Conservation (phyloP, 2,113 vertebrate species). For the Arothron firmamentum region DNA sequence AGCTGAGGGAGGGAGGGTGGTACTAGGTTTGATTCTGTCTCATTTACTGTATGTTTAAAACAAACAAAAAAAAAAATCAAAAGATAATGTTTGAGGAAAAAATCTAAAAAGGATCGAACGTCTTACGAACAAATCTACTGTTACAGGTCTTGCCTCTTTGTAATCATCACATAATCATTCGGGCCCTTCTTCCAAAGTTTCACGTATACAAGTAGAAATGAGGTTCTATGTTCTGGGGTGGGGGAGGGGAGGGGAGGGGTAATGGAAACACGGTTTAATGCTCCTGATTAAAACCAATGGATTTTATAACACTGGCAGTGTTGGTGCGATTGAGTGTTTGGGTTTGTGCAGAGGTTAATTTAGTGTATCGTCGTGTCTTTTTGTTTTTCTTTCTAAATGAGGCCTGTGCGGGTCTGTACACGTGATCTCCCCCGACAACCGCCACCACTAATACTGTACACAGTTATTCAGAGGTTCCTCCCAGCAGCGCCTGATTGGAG, state of each 20-base stretch:
- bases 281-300: constrained; percentile 42
- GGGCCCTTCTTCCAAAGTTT: constrained; percentile 64
- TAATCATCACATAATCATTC: constrained; percentile 75
- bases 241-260: constrained; percentile 9
- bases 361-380: constrained; percentile 33
- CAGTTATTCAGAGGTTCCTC: constrained; percentile 49
- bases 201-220: constrained; percentile 53
- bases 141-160: constrained; percentile 88
- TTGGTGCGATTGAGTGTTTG: constrained; percentile 56
- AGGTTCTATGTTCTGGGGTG: constrained; percentile 18
- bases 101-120: constrained; percentile 55
- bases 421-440: constrained; percentile 11
- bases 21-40: constrained; percentile 81
- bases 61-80: constrained; percentile 49
- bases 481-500: constrained; percentile 48
- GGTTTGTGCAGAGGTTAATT: constrained; percentile 61
- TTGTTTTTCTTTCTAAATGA: constrained; percentile 54
- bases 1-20: constrained; percentile 50
- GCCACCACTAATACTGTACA: constrained; percentile 24
- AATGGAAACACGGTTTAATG: constrained; percentile 40
- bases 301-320: constrained; percentile 56
- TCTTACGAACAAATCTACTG: constrained; percentile 79
- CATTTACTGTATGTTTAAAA: constrained; percentile 76
- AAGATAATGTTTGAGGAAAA: constrained; percentile 50
- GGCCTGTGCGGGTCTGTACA: constrained; percentile 41